phyloP scores from a whole-genome alignment of 1,140 invertebrate species.

The Aphis craccivora region DNA sequence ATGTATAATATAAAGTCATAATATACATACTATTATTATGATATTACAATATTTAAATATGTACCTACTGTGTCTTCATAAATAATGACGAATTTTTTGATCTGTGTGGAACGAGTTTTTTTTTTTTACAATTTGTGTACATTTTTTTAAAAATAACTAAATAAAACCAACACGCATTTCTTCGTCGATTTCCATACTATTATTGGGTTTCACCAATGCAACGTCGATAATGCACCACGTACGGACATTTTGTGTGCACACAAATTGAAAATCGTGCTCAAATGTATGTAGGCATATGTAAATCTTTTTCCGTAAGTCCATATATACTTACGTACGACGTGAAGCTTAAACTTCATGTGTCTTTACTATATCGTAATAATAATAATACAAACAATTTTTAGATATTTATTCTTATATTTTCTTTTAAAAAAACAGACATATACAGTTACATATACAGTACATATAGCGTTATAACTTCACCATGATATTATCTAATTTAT shows the following conservation, averaged over 20 bases:
- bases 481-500: not conserved
- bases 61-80: too few relatives aligned
- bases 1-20: too few relatives aligned
- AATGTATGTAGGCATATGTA: not conserved
- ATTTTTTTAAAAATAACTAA: not conserved
- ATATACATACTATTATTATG: too few relatives aligned
- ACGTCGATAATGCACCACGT: not conserved
- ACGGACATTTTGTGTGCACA: not conserved
- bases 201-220: not conserved
- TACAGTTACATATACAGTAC: too few relatives aligned
- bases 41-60: too few relatives aligned
- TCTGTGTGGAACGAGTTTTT: too few relatives aligned
- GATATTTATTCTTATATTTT: not conserved
- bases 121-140: not conserved
- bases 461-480: not conserved
- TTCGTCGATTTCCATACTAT: not conserved
- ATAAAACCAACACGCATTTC: not conserved
- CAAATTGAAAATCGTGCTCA: not conserved
- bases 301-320: not conserved
- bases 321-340: not conserved
- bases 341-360: not conserved
- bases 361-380: not conserved
- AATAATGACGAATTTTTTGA: too few relatives aligned
- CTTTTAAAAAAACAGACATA: not conserved
- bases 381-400: not conserved